Evolutionary conservation across 2,888 invertebrate genomes (phyloP), one percentile per base, ranked within the genome.

Genomic region (Acrobasis suavella): DNA sequence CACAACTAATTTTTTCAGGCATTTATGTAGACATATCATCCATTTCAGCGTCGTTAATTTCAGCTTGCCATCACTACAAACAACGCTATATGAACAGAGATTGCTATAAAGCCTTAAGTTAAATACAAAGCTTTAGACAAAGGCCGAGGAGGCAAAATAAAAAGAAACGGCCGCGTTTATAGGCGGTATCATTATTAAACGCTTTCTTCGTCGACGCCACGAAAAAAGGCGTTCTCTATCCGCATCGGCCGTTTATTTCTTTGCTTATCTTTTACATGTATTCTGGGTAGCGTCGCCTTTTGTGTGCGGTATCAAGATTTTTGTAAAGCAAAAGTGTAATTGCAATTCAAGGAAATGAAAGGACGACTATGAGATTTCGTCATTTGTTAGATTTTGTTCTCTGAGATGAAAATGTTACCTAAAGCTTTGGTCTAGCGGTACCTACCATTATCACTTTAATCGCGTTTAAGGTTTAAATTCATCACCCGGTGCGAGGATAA

Each of bases 141-240:
- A 81, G 80, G 77, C 73, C 77, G 69, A 72, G 71, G 72, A 73
- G 73, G 76, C 72, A 67, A 80, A 83, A 86, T 86, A 83, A 86
- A 87, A 87, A 79, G 76, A 75, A 84, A 86, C 72, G 68, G 77
- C 67, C 64, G 67, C 81, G 80, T 80, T 85, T 84, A 81, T 81
- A 78, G 80, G 73, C 81, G 76, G 80, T 77, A 81, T 81, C 82
- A 83, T 83, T 87, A 85, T 86, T 83, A 86, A 85, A 82, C 80
- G 81, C 72, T 86, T 82, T 82, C 77, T 81, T 79, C 72, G 73
- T 68, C 72, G 74, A 68, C 72, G 75, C 71, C 73, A 72, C 71
- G 75, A 76, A 79, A 80, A 46, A 81, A 80, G 72, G 72, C 76
- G 72, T 75, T 73, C 74, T 67, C 64, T 67, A 69, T 69, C 69